phyloP scores from a whole-genome alignment of 2,113 vertebrate species.

The Motacilla alba region DNA sequence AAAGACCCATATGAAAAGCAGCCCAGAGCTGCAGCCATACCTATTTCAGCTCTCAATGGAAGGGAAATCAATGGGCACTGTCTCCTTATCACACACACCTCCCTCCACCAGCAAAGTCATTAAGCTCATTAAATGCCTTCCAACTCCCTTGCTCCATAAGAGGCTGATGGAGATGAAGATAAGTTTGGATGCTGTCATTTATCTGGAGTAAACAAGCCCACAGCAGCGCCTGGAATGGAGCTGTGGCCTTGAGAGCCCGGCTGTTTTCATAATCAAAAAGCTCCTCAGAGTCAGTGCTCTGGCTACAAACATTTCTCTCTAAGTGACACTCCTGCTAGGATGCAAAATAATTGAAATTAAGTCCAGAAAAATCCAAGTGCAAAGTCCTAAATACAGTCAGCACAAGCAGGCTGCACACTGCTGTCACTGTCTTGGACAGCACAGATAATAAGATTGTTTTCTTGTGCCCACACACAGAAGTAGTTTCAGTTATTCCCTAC shows the following conservation, averaged over 20 bases:
- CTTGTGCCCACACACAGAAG: not conserved
- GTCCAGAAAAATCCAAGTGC: not conserved
- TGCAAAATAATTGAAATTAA: not conserved
- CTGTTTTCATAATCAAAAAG: not conserved
- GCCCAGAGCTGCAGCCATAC: not conserved
- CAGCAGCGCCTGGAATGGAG: not conserved
- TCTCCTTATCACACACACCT: not conserved
- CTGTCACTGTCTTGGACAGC: not conserved
- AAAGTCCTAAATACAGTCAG: not conserved
- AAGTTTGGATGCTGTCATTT: not conserved
- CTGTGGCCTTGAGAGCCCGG: not conserved
- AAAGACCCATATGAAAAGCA: not conserved
- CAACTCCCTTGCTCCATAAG: not conserved
- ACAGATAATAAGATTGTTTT: not conserved
- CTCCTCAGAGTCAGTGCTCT: not conserved
- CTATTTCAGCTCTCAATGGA: not conserved
- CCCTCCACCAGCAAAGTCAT: not conserved
- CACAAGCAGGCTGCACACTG: not conserved
- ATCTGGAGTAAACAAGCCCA: not conserved
- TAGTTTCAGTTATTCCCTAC: not conserved
- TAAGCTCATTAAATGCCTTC: conserved; percentile 3
- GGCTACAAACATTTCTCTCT: not conserved
- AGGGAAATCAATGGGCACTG: not conserved
- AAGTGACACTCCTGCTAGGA: not conserved
- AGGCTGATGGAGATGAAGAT: not conserved